phyloP scores from a whole-genome alignment of 1,140 invertebrate genomes.

The Sarcophaga bullata region DNA sequence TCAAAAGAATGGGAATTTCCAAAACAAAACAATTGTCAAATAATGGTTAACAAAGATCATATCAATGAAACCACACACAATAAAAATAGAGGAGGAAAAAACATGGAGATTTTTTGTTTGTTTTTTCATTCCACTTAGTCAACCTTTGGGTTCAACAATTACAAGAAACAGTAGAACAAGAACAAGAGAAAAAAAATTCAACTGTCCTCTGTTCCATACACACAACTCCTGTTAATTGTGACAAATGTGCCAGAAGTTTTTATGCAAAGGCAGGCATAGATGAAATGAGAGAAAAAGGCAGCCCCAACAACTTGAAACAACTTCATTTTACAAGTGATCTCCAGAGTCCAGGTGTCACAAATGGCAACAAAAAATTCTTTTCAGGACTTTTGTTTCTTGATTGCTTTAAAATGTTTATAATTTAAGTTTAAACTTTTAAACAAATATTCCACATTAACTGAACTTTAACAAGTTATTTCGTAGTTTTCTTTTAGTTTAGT shows the following conservation, averaged over 20 bases:
- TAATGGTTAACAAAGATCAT: slow-evolving; percentile 16
- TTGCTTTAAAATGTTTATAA: not conserved
- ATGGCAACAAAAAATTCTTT: not conserved
- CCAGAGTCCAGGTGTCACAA: slow-evolving; percentile 5
- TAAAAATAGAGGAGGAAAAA: not conserved
- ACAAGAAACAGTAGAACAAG: not conserved
- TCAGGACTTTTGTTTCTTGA: not conserved
- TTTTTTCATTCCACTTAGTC: not conserved
- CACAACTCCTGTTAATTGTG: slow-evolving; percentile 11
- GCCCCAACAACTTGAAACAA: slow-evolving; percentile 3
- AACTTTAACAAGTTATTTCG: slow-evolving; percentile 6
- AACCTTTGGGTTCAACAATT: not conserved
- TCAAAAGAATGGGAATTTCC: no score
- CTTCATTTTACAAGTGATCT: slow-evolving; percentile 21
- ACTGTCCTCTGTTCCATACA: not conserved
- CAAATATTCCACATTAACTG: not conserved
- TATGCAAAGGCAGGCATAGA: not conserved
- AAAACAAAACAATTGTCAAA: slow-evolving; percentile 13
- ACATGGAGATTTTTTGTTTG: not conserved
- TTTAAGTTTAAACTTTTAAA: slow-evolving; percentile 17
- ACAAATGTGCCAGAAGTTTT: slow-evolving; percentile 23
- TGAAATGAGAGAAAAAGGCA: not conserved
- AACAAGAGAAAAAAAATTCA: not conserved
- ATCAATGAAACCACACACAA: slow-evolving; percentile 14
- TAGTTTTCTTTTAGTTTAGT: slow-evolving; percentile 7